Evolutionary conservation across 2,113 vertebrate genomes (phyloP), one percentile per base, ranked within the genome.

Genomic region (Gasterosteus aculeatus): DNA sequence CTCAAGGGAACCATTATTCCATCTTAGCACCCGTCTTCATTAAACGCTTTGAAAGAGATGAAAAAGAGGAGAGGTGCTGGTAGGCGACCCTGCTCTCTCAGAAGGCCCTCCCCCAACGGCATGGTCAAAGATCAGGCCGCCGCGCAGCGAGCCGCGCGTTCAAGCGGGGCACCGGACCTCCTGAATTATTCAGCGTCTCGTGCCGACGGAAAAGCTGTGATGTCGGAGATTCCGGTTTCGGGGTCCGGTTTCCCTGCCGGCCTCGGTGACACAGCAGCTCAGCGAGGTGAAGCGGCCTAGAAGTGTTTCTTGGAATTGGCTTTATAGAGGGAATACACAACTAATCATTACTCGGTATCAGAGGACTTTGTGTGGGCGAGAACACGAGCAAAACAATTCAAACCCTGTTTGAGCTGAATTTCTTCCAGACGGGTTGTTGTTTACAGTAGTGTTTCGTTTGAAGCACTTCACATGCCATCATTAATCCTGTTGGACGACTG

Each of bases 151-250:
- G 79, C 86, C 86, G 89, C 86, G 85, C 82, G 88, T 84, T 86
- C 83, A 26, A 86, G 69, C 59, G 71, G 80, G 78, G 78, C 80
- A 80, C 84, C 84, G 16, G 87, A 75, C 60, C 60, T 77, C 83
- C 66, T 92, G 80, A 93, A 89, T 92, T 86, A 93, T 92, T 92
- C 83, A 86, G 72, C 70, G 72, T 10, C 15, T 15, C 42, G 74
- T 47, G 42, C 87, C 53, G 56, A 80, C 66, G 85, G 86, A 90
- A 89, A 93, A 94, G 85, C 86, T 46, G 82, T 91, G 92, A 90
- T 80, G 87, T 92, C 92, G 93, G 75, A 92, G 88, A 83, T 89
- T 94, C 91, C 77, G 78, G 74, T 83, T 72, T 47, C 19, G 70
- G 90, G 88, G 87, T 92, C 87, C 46, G 35, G 88, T 90, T 88